A percentile compares a stretch with the other conserved stretches of the same genome.
phyloP scores from a whole-genome alignment of 1,140 invertebrate species.

The Teleopsis dalmanni region DNA sequence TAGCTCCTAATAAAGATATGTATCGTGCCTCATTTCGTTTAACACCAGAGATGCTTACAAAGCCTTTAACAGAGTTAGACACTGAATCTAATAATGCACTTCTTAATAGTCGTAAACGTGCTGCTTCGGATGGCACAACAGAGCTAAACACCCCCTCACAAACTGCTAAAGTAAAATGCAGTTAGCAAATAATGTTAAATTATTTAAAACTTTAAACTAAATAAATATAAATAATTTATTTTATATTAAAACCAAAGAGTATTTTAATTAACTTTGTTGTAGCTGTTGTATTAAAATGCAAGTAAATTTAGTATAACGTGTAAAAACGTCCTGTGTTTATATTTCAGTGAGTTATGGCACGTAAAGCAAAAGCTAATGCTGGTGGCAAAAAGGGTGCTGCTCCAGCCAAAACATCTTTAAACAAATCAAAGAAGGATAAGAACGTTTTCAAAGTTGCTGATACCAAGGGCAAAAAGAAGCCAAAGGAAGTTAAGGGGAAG shows the following conservation, averaged over 20 bases:
- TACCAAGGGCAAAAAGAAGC: conserved; percentile 38
- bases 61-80: too few species aligned
- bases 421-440: conserved; percentile 36
- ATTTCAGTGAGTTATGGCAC: conserved; percentile 34
- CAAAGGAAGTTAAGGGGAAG: conserved; percentile 41
- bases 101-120: too few species aligned
- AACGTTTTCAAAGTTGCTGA: conserved; percentile 37
- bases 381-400: conserved; percentile 15
- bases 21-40: conserved; percentile 72
- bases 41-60: conserved; percentile 49
- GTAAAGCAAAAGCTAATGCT: conserved; percentile 29
- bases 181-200: too few species aligned
- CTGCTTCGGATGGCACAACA: too few species aligned
- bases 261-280: too few species aligned
- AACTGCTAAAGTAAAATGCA: conserved; percentile 23
- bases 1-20: conserved; percentile 92
- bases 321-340: too few species aligned
- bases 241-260: too few species aligned
- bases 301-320: too few species aligned
- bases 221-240: too few species aligned
- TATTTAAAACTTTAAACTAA: too few species aligned
- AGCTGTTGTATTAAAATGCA: too few species aligned
- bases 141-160: background rate
- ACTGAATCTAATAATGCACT: too few species aligned
- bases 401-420: conserved; percentile 22